A percentile compares a stretch with the other conserved stretches of the same genome.
Conservation (phyloP, 2,113 vertebrate species). For the Peromyscus polionotus region DNA sequence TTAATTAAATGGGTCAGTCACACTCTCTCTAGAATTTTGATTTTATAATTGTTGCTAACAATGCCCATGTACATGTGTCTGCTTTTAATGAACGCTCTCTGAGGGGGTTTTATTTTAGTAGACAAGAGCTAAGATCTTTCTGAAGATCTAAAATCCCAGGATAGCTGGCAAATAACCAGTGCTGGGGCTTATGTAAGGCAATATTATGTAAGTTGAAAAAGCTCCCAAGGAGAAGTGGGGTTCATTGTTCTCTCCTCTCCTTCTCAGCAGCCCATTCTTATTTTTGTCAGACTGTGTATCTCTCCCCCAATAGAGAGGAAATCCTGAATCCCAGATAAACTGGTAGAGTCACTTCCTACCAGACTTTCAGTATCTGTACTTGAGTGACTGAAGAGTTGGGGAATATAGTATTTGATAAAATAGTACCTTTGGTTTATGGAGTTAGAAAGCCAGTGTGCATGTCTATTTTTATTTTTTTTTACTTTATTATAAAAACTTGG, state of each 20-base stretch:
- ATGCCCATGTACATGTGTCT: conserved; percentile 54
- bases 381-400: background rate
- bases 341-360: fast-evolving
- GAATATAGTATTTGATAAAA: background rate
- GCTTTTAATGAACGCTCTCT: conserved; percentile 59
- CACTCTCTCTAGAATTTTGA: conserved; percentile 40
- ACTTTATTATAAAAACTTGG: background rate
- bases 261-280: background rate
- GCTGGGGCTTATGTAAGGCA: conserved; percentile 46
- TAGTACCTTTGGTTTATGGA: background rate
- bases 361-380: background rate
- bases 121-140: conserved; percentile 54
- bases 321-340: background rate
- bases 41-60: conserved; percentile 67
- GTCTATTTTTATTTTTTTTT: background rate
- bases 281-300: background rate
- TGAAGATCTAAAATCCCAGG: conserved; percentile 46
- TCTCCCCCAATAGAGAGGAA: background rate
- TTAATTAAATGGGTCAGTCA: conserved; percentile 70
- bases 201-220: background rate
- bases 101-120: conserved; percentile 43
- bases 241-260: background rate
- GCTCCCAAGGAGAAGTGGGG: background rate
- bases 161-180: conserved; percentile 20
- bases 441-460: background rate